These are phyloP conservation scores for Nysson spinosus DNA, from an alignment of 2,888 invertebrate species.

Conservation along the genomic window DNA sequence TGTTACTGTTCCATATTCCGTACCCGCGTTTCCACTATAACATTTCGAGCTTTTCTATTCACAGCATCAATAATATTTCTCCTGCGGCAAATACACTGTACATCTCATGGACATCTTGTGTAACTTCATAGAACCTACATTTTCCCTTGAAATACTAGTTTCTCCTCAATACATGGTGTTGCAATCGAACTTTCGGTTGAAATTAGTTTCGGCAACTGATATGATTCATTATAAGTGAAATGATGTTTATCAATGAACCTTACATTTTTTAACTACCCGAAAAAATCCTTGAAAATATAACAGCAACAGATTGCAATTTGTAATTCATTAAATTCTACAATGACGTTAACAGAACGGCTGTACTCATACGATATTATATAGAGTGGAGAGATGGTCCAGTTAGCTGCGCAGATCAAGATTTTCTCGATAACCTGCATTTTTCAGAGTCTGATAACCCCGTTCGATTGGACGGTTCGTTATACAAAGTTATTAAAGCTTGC, in stretches of 20 bases:
- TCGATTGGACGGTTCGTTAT: constrained; percentile 4
- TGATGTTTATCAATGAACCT: no score
- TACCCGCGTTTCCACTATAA: background rate
- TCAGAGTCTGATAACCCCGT: background rate
- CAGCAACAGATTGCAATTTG: constrained; percentile 14
- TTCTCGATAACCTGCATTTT: constrained; percentile 15
- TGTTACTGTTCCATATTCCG: constrained; percentile 21
- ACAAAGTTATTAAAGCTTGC: constrained; percentile 27
- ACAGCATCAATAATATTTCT: background rate
- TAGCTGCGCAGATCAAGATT: constrained; percentile 19
- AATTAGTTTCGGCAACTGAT: constrained; percentile 1
- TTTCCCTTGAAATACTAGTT: constrained; percentile 14
- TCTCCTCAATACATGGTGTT: background rate
- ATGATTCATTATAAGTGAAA: constrained; percentile 4
- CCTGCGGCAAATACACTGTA: background rate
- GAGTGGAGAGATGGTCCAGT: background rate
- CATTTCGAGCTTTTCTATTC: background rate
- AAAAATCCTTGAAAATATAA: no score
- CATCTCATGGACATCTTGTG: no score
- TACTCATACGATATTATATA: background rate
- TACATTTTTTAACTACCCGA: no score
- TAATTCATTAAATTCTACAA: constrained; percentile 9
- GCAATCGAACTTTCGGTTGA: constrained; percentile 30
- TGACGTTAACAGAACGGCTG: background rate
- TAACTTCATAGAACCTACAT: constrained; percentile 22